phyloP scores from a whole-genome alignment of 2,888 invertebrate genomes.

The Apodemia hepburni region DNA sequence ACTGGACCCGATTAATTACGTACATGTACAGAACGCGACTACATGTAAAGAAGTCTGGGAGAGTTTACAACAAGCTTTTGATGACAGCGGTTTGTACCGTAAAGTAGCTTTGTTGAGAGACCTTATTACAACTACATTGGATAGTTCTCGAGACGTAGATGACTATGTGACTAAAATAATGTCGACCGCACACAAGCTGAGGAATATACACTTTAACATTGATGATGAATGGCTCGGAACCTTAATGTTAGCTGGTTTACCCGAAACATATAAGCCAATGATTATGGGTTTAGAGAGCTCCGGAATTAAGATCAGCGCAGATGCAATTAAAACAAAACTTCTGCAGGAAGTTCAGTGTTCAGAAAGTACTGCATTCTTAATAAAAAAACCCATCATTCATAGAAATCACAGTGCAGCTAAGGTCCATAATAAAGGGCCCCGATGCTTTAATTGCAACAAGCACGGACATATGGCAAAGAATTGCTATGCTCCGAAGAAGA shows the following conservation, averaged over 20 bases:
- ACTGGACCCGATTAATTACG: neutral
- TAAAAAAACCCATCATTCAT: constrained; percentile 12
- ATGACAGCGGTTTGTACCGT: constrained; percentile 23
- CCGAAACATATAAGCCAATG: constrained; percentile 31
- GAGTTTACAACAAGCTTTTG: constrained; percentile 23
- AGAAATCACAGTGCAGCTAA: neutral
- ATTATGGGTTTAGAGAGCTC: constrained; percentile 32
- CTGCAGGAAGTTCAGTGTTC: constrained; percentile 27
- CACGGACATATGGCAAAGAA: constrained; percentile 23
- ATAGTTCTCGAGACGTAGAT: constrained; percentile 8
- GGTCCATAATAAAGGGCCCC: constrained; percentile 18
- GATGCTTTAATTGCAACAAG: constrained; percentile 27
- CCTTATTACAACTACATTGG: neutral
- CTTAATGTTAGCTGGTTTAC: constrained; percentile 28
- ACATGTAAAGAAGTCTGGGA: constrained; percentile 24
- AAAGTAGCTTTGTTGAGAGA: constrained; percentile 24
- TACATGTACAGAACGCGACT: constrained; percentile 9
- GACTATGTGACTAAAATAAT: constrained; percentile 29
- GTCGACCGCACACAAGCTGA: constrained; percentile 27
- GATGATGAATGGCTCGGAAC: constrained; percentile 32
- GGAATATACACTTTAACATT: constrained; percentile 29
- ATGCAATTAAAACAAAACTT: constrained; percentile 18
- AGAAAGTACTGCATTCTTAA: constrained; percentile 21
- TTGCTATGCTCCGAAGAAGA: constrained; percentile 19
- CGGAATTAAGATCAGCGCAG: constrained; percentile 24